Percentiles rank a stretch among this genome's conserved stretches.
These are phyloP conservation scores for Drosophila elegans DNA, from an alignment of 1,140 invertebrate genomes.

Conservation along the genomic window DNA sequence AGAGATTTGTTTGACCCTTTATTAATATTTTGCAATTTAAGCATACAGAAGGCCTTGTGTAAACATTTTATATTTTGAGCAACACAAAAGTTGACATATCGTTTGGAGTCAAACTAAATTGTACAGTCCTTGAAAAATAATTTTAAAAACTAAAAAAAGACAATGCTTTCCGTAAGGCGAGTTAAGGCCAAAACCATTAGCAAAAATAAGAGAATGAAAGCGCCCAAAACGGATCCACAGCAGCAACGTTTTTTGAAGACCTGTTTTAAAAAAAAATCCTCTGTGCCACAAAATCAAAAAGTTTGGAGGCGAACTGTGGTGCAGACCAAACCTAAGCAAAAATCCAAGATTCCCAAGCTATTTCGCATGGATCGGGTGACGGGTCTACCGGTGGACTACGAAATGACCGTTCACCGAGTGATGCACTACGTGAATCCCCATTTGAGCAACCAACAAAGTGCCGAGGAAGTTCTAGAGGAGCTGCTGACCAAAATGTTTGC, in stretches of 20 bases:
- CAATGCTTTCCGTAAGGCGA: not conserved
- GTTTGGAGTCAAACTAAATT: conserved; percentile 5
- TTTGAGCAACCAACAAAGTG: not conserved
- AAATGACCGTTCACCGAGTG: conserved; percentile 51
- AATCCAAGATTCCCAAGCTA: conserved; percentile 24
- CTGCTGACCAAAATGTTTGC: conserved; percentile 25
- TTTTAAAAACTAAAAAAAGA: not conserved
- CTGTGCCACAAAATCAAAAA: not conserved
- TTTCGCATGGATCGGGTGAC: conserved; percentile 55
- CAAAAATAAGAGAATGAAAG: conserved; percentile 2
- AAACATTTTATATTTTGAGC: not conserved
- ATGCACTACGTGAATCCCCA: conserved; percentile 67
- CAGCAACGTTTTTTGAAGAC: conserved; percentile 15
- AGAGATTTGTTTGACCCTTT: too few species aligned
- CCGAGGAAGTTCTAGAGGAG: conserved; percentile 32
- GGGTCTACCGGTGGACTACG: conserved; percentile 62
- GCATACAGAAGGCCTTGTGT: not conserved
- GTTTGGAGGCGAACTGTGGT: conserved; percentile 48
- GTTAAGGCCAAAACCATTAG: not conserved
- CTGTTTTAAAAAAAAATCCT: not conserved
- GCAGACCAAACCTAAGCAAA: conserved; percentile 28
- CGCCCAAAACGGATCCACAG: conserved; percentile 14
- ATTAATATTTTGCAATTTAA: too few species aligned
- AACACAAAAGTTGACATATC: not conserved
- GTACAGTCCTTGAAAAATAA: not conserved